A percentile compares a stretch with the other conserved stretches of the same genome.
phyloP scores from a whole-genome alignment of 2,113 vertebrate species.

The Aldabrachelys gigantea region DNA sequence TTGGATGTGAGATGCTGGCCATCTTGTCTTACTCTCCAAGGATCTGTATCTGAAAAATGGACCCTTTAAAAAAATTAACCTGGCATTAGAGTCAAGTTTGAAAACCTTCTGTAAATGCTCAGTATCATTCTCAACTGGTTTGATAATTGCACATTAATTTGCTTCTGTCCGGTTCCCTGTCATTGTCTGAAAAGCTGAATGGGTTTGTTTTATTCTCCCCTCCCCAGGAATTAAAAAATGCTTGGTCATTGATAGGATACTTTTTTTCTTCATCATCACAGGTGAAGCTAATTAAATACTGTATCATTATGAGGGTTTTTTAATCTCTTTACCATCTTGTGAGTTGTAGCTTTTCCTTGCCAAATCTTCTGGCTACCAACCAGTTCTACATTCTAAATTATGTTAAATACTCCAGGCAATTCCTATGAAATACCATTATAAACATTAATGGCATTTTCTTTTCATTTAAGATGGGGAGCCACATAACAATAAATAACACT shows the following conservation, averaged over 20 bases:
- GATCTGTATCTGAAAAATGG: neutral
- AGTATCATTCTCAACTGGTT: neutral
- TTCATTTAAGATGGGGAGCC: neutral
- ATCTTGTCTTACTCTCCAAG: neutral
- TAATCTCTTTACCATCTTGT: neutral
- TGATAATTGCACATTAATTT: neutral
- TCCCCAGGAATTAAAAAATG: neutral
- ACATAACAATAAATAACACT: neutral
- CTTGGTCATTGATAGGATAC: neutral
- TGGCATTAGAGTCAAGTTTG: neutral
- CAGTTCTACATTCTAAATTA: neutral
- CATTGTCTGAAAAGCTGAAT: neutral
- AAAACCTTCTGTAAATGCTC: neutral
- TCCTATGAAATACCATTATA: neutral
- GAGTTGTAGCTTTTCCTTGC: neutral
- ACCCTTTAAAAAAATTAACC: neutral
- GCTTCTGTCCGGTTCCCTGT: neutral
- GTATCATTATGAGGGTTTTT: neutral
- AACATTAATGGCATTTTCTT: neutral
- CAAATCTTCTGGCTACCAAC: neutral
- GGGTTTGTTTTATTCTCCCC: too few relatives aligned
- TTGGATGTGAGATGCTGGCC: neutral
- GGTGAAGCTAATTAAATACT: neutral
- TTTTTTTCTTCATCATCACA: neutral
- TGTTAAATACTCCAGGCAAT: neutral